Evolutionary conservation across 2,888 invertebrate species (phyloP).

Genomic region (Scaptomyza polygonia): DNA sequence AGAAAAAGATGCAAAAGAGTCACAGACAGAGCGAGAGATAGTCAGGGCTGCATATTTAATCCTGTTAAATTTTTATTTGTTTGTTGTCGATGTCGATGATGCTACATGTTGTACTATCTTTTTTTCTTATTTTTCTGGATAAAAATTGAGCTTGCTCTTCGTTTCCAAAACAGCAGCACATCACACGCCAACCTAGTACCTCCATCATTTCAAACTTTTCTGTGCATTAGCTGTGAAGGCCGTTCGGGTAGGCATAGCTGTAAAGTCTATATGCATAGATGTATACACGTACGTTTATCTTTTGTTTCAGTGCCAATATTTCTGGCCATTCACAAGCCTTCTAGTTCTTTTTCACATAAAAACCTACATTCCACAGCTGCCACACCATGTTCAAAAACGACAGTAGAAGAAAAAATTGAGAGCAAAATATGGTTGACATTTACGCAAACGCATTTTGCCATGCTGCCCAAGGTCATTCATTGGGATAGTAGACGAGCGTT

Average conservation of each 20-base stretch:
- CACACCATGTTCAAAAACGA: neutral
- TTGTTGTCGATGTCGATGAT: constrained; percentile 25
- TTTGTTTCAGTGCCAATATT: constrained; percentile 17
- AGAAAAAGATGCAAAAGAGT: constrained; percentile 1
- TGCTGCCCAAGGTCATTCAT: constrained; percentile 35
- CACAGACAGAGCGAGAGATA: constrained; percentile 1
- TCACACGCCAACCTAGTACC: neutral
- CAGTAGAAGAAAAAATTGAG: too few relatives aligned
- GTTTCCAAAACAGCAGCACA: constrained; percentile 38
- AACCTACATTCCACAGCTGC: constrained; percentile 13
- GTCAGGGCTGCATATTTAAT: constrained; percentile 68
- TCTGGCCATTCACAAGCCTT: constrained; percentile 22
- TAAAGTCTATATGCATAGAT: neutral
- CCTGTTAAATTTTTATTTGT: constrained; percentile 76
- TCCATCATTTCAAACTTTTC: neutral
- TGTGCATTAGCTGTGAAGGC: constrained; percentile 30
- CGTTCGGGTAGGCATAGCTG: constrained; percentile 8
- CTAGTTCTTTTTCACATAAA: neutral
- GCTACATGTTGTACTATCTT: constrained; percentile 57
- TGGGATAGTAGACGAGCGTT: neutral
- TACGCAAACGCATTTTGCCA: neutral
- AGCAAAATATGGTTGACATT: constrained; percentile 27
- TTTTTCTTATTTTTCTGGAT: constrained; percentile 37
- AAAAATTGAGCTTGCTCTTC: constrained; percentile 61
- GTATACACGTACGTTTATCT: neutral